These are phyloP conservation scores for Marcusenius ussheri DNA, from an alignment of 2,113 vertebrate genomes.

Conservation along the genomic window DNA sequence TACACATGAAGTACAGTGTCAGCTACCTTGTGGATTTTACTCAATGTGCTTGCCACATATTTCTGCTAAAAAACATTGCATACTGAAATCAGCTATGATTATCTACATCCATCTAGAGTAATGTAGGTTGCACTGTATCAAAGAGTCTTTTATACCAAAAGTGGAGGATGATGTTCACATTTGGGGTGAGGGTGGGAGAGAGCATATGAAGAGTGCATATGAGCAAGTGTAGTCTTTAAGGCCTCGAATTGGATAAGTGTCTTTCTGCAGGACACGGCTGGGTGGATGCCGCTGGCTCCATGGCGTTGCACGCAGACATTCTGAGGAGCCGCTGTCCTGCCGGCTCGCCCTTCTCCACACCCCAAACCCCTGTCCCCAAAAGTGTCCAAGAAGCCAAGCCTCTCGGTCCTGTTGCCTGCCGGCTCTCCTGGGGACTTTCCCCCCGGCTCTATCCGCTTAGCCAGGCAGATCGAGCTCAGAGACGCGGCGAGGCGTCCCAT, in stretches of 20 bases:
- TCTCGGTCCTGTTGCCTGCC: neutral
- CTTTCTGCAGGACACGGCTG: neutral
- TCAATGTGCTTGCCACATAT: slow-evolving; percentile 46
- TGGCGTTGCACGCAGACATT: neutral
- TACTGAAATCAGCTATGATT: slow-evolving; percentile 57
- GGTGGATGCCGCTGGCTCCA: neutral
- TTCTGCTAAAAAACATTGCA: slow-evolving; percentile 45
- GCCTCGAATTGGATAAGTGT: slow-evolving; percentile 4
- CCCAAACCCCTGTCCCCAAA: neutral
- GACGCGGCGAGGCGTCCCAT: slow-evolving; percentile 32
- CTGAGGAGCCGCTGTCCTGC: neutral
- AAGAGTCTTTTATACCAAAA: slow-evolving; percentile 18
- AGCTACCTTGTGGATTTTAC: slow-evolving; percentile 56
- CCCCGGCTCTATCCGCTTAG: neutral
- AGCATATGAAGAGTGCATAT: slow-evolving; percentile 9
- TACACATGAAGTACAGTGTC: slow-evolving; percentile 70
- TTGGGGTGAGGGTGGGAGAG: slow-evolving; percentile 13
- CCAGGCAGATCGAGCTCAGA: neutral
- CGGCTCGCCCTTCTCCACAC: neutral
- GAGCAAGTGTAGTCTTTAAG: slow-evolving; percentile 22
- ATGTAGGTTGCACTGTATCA: slow-evolving; percentile 21
- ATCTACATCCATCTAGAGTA: slow-evolving; percentile 58
- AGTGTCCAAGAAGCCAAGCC: neutral
- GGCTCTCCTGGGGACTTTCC: neutral
- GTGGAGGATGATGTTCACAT: slow-evolving; percentile 8